Conservation (phyloP, 2,888 invertebrate species). For the Antitype chi region DNA sequence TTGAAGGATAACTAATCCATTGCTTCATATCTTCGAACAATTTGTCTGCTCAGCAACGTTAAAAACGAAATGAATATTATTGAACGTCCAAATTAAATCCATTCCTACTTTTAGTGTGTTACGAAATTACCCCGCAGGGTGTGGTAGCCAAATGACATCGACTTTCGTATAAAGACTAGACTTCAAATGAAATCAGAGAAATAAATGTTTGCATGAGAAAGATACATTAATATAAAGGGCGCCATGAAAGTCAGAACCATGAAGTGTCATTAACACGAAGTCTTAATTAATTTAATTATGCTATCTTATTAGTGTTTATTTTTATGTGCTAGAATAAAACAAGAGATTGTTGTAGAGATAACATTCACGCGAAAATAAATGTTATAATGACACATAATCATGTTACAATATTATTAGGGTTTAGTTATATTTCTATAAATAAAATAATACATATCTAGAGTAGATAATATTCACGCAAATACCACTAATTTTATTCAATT, state of each 20-base stretch:
- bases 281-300: constrained; percentile 42
- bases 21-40: no score
- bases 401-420: not conserved
- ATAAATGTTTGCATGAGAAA: constrained; percentile 47
- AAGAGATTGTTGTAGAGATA: constrained; percentile 5
- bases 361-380: constrained; percentile 16
- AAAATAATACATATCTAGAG: not conserved
- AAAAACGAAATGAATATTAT: no score
- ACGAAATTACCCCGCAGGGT: not conserved
- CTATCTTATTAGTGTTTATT: constrained; percentile 27
- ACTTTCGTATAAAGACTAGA: not conserved
- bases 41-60: no score
- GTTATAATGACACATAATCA: not conserved
- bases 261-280: constrained; percentile 32
- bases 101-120: no score
- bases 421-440: constrained; percentile 2
- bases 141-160: constrained; percentile 16
- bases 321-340: constrained; percentile 37
- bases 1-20: no score
- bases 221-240: constrained; percentile 56
- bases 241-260: constrained; percentile 44
- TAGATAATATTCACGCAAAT: not conserved
- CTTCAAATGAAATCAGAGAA: constrained; percentile 12
- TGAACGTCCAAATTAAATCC: no score
- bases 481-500: not conserved